Evolutionary conservation across 2,113 vertebrate species (phyloP).

Genomic region (Meles meles): DNA sequence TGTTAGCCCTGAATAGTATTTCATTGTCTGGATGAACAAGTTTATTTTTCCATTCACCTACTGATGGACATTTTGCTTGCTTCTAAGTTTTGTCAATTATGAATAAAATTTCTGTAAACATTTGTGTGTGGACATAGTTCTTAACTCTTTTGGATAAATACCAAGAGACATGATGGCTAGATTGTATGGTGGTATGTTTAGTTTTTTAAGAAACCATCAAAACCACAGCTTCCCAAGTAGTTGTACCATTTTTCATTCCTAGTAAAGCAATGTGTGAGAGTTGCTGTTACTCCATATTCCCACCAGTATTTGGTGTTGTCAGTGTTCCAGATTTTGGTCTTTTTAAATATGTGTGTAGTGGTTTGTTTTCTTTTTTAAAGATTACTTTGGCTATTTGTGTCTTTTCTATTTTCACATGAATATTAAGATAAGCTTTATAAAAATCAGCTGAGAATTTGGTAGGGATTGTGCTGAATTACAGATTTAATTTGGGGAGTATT

Average conservation of each 20-base stretch:
- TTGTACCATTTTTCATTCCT: not conserved
- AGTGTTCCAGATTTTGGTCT: not conserved
- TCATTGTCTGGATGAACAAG: too few species aligned
- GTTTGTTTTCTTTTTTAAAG: not conserved
- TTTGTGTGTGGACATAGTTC: not conserved
- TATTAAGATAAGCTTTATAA: not conserved
- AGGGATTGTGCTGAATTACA: not conserved
- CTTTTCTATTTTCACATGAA: not conserved
- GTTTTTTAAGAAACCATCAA: not conserved
- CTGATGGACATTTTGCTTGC: not conserved
- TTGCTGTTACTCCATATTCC: not conserved
- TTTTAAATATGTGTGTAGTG: not conserved
- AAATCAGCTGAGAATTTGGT: not conserved
- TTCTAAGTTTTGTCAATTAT: not conserved
- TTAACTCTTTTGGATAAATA: not conserved
- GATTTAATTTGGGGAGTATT: not conserved
- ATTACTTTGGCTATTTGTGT: not conserved
- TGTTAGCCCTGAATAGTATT: not conserved
- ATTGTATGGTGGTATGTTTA: not conserved
- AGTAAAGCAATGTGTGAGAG: not conserved
- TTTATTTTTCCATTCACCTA: not conserved
- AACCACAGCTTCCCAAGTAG: not conserved
- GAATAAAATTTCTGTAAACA: not conserved
- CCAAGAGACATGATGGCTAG: not conserved
- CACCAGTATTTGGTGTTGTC: not conserved